Conservation (phyloP, 2,113 vertebrate species). For the Antechinus stuartii region DNA sequence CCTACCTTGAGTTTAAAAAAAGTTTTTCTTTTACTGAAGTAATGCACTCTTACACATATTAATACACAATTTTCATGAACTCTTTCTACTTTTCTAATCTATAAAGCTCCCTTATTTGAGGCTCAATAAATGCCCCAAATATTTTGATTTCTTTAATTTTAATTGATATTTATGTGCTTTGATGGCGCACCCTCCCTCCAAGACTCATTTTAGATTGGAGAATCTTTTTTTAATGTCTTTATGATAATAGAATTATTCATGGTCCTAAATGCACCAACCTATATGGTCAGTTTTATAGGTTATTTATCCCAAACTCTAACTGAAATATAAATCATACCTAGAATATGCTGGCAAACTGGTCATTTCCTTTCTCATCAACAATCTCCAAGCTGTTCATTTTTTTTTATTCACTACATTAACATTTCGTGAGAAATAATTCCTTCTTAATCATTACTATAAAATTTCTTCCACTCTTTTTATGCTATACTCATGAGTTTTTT, state of each 20-base stretch:
- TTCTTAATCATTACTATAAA: neutral
- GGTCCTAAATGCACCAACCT: neutral
- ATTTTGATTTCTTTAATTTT: conserved; percentile 52
- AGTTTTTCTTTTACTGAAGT: conserved; percentile 81
- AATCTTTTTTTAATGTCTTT: conserved; percentile 57
- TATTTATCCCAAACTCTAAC: neutral
- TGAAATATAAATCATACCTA: neutral
- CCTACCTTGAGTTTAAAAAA: conserved; percentile 84
- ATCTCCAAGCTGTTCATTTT: neutral
- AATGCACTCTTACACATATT: conserved; percentile 30
- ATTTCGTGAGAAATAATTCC: neutral
- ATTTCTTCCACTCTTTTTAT: neutral
- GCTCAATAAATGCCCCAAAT: conserved; percentile 10
- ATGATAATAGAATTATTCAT: conserved; percentile 16
- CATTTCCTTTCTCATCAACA: neutral
- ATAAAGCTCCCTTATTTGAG: neutral
- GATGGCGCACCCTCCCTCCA: neutral
- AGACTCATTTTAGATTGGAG: conserved; percentile 46
- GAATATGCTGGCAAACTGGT: neutral
- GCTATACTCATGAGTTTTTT: neutral
- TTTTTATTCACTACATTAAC: neutral
- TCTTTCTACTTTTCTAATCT: conserved; percentile 3
- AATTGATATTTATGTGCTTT: neutral
- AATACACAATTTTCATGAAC: conserved; percentile 29
- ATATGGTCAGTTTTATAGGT: neutral